Evolutionary conservation across 2,888 invertebrate genomes (phyloP).

Genomic region (Argyresthia goedartella): DNA sequence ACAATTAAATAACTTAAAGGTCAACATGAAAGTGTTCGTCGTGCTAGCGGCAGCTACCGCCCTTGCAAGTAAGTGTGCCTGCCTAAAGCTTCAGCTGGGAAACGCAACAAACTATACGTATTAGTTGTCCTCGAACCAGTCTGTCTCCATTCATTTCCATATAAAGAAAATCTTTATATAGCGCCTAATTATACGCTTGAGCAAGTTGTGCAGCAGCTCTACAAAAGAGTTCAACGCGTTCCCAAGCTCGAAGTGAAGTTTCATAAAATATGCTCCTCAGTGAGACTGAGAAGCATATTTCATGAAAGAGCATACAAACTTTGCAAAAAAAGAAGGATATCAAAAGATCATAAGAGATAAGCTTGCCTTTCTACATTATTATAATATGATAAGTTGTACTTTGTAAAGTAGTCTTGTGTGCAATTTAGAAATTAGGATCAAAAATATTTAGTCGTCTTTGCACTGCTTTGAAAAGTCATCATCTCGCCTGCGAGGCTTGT

Average conservation of each 20-base stretch:
- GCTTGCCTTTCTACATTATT: not conserved
- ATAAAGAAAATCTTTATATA: not conserved
- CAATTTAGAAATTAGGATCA: too few species aligned
- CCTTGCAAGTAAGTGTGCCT: slow-evolving; percentile 52
- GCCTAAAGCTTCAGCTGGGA: not conserved
- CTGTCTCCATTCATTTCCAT: not conserved
- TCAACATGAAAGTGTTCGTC: slow-evolving; percentile 68
- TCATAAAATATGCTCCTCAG: not conserved
- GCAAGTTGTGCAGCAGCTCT: slow-evolving; percentile 2
- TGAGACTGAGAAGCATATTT: not conserved
- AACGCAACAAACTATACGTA: not conserved
- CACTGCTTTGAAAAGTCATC: too few species aligned
- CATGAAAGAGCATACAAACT: not conserved
- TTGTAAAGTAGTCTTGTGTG: not conserved
- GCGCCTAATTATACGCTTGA: not conserved
- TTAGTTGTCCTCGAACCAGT: not conserved
- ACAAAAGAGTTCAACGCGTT: slow-evolving; percentile 38
- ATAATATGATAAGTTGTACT: not conserved
- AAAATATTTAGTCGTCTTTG: too few species aligned
- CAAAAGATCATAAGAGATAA: slow-evolving; percentile 4
- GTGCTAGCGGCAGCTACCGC: slow-evolving; percentile 55
- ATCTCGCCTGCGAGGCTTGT: too few species aligned
- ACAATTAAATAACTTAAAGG: slow-evolving; percentile 34
- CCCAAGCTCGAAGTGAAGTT: not conserved
- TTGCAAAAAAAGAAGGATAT: not conserved